Evolutionary conservation across 2,797 vertebrate genomes (phyloP), one percentile per base, ranked within the genome.

Genomic region (Oreochromis mossambicus): DNA sequence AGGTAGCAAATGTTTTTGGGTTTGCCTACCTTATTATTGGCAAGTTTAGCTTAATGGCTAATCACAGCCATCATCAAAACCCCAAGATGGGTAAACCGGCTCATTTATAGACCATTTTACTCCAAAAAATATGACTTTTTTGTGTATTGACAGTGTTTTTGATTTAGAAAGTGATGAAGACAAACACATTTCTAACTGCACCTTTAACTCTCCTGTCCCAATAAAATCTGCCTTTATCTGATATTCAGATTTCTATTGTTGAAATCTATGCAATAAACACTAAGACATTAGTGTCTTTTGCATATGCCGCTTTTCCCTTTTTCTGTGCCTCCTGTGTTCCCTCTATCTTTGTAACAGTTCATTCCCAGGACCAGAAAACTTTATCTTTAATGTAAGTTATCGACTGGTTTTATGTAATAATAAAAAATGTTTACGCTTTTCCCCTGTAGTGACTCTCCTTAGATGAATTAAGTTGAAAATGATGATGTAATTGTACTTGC

Each of bases 11-110:
- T 41, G 13, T 3, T 21, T 68, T 68, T 10, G 63, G 63, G 13
- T 24, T 36, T 36, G 19, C 61, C 19, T 0, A 13, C 10, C 1
- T 38, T 38, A 26, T 26, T 13, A 70, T 26, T 0, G 2, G 8
- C 5, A 43, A 13, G 1, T 68, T 41, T 41, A 68, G 2, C 36
- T 13, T 1, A 0, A 66, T 68, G 63, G 1, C 1, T 58, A 58
- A 58, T 32, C 55, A 58, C 14, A 32, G 13, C 6, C 13, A 14
- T 5, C 26, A 41, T 68, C 63, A 41, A 66, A n/a, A 41, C 36
- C 12, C 7, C 36, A 15, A 68, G 7, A 68, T 68, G 12, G 41
- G 36, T 24, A 24, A 41, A 68, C 0, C 4, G 2, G 14, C 41
- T 70, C 21, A 17, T 10, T 70, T 46, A 26, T 10, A 29, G 21